phyloP scores from a whole-genome alignment of 2,888 invertebrate genomes.

The Nineta flava region DNA sequence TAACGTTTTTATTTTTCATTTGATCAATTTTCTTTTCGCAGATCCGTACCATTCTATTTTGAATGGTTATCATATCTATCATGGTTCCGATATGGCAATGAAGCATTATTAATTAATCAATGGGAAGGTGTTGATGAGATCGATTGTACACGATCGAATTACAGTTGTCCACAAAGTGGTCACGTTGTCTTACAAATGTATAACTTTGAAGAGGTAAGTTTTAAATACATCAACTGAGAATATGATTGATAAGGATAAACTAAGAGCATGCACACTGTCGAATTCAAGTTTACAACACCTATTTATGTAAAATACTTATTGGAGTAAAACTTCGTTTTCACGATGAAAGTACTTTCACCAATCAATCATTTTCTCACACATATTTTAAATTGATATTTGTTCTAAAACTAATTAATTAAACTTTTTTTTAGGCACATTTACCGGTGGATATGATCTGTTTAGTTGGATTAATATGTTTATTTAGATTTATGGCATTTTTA shows the following conservation, averaged over 20 bases:
- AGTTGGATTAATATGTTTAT: conserved; percentile 50
- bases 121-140: conserved; percentile 69
- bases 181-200: conserved; percentile 61
- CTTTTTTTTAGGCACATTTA: conserved; percentile 43
- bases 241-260: too few relatives aligned
- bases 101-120: conserved; percentile 76
- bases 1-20: too few relatives aligned
- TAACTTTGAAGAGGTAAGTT: conserved; percentile 53
- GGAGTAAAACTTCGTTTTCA: too few relatives aligned
- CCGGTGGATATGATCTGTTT: conserved; percentile 55
- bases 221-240: neutral
- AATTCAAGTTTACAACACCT: too few relatives aligned
- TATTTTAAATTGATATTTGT: too few relatives aligned
- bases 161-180: conserved; percentile 64
- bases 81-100: conserved; percentile 87
- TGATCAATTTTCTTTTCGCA: conserved; percentile 22
- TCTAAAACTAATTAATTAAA: neutral
- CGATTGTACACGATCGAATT: conserved; percentile 53
- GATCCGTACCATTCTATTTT: conserved; percentile 71
- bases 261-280: too few relatives aligned
- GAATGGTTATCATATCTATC: conserved; percentile 77
- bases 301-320: too few relatives aligned
- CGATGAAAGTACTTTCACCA: too few relatives aligned
- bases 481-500: conserved; percentile 60
- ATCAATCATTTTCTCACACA: too few relatives aligned